Percentiles rank a stretch among this genome's conserved stretches.
Conservation (phyloP, 92 coral and sea anemone species). For the Montipora capitata region DNA sequence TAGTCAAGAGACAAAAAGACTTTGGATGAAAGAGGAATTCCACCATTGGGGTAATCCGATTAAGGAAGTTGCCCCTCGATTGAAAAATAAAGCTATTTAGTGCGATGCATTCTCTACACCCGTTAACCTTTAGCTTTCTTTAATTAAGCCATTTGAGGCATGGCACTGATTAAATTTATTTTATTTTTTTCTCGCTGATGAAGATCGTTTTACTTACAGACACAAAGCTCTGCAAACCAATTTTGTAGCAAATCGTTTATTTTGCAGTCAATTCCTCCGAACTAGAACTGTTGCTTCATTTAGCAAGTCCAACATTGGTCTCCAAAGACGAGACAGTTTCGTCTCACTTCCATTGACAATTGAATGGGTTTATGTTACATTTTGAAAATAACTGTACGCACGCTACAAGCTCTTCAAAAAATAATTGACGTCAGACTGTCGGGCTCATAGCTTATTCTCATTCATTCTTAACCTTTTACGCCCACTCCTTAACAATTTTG, state of each 20-base stretch:
- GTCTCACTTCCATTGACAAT: too few relatives aligned
- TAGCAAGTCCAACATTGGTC: too few relatives aligned
- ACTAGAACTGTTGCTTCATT: too few relatives aligned
- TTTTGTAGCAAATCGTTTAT: too few relatives aligned
- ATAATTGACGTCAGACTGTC: slow-evolving; percentile 11
- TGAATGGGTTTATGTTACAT: background rate
- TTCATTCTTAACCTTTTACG: slow-evolving; percentile 46
- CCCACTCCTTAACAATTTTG: slow-evolving; percentile 49
- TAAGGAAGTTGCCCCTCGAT: slow-evolving; percentile 9
- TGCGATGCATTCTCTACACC: background rate
- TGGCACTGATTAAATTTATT: background rate
- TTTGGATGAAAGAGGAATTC: background rate
- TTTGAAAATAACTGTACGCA: slow-evolving; percentile 2
- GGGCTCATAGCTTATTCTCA: background rate
- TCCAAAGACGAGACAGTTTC: background rate
- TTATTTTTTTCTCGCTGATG: too few relatives aligned
- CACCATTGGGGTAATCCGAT: slow-evolving; percentile 21
- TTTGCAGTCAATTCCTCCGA: too few relatives aligned
- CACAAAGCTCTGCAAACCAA: background rate
- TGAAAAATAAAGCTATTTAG: background rate
- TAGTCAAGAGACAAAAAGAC: too few relatives aligned
- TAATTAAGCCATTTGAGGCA: background rate
- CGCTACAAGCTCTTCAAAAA: background rate
- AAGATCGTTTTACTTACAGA: background rate
- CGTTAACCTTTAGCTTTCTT: too few relatives aligned